Percentiles rank a stretch among this genome's conserved stretches.
phyloP scores from a whole-genome alignment of 2,113 vertebrate genomes.

The Callospermophilus lateralis region DNA sequence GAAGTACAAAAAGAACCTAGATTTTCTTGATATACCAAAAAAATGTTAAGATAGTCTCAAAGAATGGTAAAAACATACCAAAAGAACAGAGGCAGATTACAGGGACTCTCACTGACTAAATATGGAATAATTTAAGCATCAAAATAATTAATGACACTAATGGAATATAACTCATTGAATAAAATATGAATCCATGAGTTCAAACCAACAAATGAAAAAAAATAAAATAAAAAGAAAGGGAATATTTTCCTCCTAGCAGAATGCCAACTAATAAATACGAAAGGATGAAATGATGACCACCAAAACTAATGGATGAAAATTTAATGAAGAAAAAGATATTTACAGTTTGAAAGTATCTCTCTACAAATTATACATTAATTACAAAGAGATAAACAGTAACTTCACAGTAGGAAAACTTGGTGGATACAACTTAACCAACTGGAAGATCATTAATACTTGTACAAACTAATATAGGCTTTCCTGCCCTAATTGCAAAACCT shows the following conservation, averaged over 20 bases:
- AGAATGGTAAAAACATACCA: neutral
- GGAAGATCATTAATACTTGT: neutral
- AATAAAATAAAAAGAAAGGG: neutral
- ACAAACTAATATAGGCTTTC: neutral
- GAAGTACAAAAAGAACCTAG: neutral
- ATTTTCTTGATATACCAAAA: neutral
- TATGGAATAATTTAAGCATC: neutral
- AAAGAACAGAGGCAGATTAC: neutral
- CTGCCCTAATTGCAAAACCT: neutral
- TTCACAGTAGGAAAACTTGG: neutral
- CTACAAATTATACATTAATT: neutral
- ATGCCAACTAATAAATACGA: neutral
- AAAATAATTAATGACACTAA: neutral
- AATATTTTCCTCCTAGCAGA: neutral
- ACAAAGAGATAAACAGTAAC: neutral
- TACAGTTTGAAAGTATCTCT: neutral
- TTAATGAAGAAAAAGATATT: neutral
- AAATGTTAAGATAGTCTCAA: neutral
- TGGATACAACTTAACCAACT: neutral
- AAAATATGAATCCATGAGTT: neutral
- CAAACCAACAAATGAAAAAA: neutral
- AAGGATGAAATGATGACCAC: neutral
- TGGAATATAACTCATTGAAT: neutral
- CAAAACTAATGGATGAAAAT: neutral
- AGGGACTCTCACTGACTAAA: neutral